Evolutionary conservation across 2,888 invertebrate species (phyloP).

Genomic region (Alentia gelatinosa): DNA sequence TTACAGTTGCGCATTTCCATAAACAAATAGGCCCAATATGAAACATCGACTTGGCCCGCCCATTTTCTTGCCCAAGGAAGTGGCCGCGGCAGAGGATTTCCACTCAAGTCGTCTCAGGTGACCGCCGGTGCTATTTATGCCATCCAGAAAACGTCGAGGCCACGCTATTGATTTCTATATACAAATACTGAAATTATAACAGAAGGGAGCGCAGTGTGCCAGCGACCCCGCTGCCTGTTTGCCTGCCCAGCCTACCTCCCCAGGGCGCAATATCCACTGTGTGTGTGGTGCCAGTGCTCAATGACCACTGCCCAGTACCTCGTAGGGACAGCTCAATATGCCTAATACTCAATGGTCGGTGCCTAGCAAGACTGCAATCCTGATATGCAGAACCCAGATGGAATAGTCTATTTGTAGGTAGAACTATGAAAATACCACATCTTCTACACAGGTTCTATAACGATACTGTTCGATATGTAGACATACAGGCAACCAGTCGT

Average conservation of each 20-base stretch:
- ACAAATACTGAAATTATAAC: constrained; percentile 53
- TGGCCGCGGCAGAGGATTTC: constrained; percentile 42
- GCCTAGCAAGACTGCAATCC: too few species aligned
- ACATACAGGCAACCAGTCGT: too few species aligned
- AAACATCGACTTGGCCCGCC: constrained; percentile 40
- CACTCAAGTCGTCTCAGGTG: constrained; percentile 53
- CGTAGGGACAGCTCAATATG: not conserved
- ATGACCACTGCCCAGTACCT: not conserved
- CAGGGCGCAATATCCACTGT: constrained; percentile 1
- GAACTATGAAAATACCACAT: too few species aligned
- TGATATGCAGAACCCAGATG: too few species aligned
- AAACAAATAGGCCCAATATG: constrained; percentile 53
- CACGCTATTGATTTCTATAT: constrained; percentile 49
- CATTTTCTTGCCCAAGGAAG: constrained; percentile 29
- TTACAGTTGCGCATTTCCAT: constrained; percentile 53
- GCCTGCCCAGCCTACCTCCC: constrained; percentile 10
- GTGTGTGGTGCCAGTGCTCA: not conserved
- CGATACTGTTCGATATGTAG: too few species aligned
- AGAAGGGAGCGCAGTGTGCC: not conserved
- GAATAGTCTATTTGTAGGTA: too few species aligned
- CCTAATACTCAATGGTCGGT: not conserved
- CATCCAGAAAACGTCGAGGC: constrained; percentile 34
- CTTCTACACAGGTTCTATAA: too few species aligned
- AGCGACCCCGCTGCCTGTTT: constrained; percentile 4
- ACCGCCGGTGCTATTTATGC: constrained; percentile 47